These are phyloP conservation scores for Heterodera carotae DNA, from an alignment of 1,140 invertebrate genomes.

Conservation along the genomic window DNA sequence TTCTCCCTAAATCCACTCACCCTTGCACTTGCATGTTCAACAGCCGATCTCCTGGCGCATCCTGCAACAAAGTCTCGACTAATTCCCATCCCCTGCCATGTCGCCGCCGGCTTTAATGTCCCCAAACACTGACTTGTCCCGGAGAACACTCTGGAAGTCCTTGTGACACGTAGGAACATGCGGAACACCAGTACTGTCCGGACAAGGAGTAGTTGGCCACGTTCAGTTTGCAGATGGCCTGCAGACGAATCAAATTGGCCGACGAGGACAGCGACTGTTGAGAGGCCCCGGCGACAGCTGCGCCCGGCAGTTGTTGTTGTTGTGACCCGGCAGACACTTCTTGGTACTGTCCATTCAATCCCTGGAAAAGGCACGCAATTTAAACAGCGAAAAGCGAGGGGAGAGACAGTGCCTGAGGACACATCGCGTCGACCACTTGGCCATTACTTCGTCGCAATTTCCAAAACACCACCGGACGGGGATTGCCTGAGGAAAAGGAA, in stretches of 20 bases:
- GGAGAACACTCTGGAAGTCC: conserved; percentile 63
- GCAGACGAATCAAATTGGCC: conserved; percentile 28
- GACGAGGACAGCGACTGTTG: not conserved
- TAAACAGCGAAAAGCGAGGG: not conserved
- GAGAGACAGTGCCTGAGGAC: conserved; percentile 50
- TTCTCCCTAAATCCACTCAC: not conserved
- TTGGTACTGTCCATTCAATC: conserved; percentile 49
- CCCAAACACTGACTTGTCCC: conserved; percentile 10
- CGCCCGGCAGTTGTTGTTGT: not conserved
- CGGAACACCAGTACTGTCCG: conserved; percentile 65
- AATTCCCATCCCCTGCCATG: not conserved
- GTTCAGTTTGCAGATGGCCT: conserved; percentile 53
- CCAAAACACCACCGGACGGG: conserved; percentile 64
- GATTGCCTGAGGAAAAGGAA: conserved; percentile 27
- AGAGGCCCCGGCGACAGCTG: conserved; percentile 1
- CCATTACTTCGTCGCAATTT: conserved; percentile 58
- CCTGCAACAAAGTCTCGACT: conserved; percentile 1
- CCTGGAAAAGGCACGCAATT: conserved; percentile 11
- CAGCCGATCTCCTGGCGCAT: conserved; percentile 47
- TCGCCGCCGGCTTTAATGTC: too few relatives aligned
- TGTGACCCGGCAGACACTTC: conserved; percentile 38
- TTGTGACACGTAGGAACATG: conserved; percentile 63
- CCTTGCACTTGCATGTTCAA: conserved; percentile 63
- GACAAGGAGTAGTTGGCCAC: conserved; percentile 63
- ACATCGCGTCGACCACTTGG: conserved; percentile 58